Conservation (phyloP, 2,113 vertebrate genomes). For the pig (Sus scrofa) region DNA sequence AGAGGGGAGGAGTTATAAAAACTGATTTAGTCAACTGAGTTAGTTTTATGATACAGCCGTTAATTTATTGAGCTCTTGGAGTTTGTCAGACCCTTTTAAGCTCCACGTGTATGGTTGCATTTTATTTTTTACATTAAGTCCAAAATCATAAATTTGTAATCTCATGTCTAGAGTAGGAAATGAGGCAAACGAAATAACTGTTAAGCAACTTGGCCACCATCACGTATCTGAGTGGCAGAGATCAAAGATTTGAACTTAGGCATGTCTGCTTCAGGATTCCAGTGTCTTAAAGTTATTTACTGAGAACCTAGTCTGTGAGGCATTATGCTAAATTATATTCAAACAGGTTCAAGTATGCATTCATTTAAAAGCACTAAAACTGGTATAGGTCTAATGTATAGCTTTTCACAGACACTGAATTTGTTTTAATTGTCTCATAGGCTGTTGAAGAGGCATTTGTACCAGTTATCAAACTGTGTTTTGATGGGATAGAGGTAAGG, state of each 20-base stretch:
- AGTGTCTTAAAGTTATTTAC: background rate
- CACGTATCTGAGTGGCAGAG: background rate
- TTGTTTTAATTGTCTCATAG: constrained; percentile 83
- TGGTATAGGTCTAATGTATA: background rate
- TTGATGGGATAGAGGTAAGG: constrained; percentile 95
- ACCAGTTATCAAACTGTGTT: constrained; percentile 95
- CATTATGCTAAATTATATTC: background rate
- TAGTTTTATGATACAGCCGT: constrained; percentile 10
- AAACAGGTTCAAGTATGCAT: constrained; percentile 20
- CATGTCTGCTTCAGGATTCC: background rate
- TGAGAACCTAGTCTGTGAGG: background rate
- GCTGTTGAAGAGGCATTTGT: constrained; percentile 95
- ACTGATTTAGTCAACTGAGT: background rate
- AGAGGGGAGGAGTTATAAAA: constrained; percentile 17
- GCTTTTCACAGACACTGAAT: constrained; percentile 53
- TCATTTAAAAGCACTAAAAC: background rate
- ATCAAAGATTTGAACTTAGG: constrained; percentile 5
- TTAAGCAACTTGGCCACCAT: background rate
- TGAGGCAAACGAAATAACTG: constrained; percentile 1
- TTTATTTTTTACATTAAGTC: constrained; percentile 44
- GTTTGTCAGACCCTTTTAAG: constrained; percentile 26
- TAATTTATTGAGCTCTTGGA: background rate
- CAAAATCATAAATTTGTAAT: constrained; percentile 11
- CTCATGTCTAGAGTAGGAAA: constrained; percentile 32
- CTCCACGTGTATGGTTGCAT: background rate